Conservation (phyloP, 2,113 vertebrate genomes). For the Smithornis capensis region DNA sequence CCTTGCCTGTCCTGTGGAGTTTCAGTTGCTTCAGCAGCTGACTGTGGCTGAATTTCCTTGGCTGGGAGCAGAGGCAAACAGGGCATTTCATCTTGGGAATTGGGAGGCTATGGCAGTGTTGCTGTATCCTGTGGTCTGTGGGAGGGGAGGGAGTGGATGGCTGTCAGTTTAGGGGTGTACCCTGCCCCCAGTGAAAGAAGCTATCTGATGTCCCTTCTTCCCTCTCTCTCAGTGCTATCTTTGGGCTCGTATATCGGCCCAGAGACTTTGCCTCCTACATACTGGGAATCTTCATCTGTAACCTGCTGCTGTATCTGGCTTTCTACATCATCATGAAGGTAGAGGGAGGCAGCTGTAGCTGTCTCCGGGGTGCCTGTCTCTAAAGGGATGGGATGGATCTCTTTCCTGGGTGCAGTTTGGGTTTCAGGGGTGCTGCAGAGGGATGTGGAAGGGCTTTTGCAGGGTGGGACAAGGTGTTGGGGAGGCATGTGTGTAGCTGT, state of each 20-base stretch:
- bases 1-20: not conserved
- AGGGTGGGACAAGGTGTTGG: not conserved
- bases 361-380: not conserved
- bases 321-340: conserved; percentile 89
- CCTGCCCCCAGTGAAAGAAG: not conserved
- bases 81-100: not conserved
- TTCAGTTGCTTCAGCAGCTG: not conserved
- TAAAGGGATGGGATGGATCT: not conserved
- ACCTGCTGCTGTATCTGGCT: conserved; percentile 81
- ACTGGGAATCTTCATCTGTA: conserved; percentile 82
- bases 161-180: not conserved
- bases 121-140: not conserved
- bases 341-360: not conserved
- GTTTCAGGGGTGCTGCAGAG: not conserved
- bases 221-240: conserved; percentile 69
- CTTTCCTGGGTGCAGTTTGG: not conserved
- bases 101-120: not conserved
- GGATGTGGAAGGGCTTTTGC: not conserved
- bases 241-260: conserved; percentile 76
- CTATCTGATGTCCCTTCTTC: not conserved
- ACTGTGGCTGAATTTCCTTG: not conserved
- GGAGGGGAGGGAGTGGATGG: not conserved
- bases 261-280: conserved; percentile 82
- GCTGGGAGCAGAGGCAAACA: not conserved
- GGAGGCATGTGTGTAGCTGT: not conserved